phyloP scores from a whole-genome alignment of 2,113 vertebrate genomes.

The Nothobranchius furzeri region DNA sequence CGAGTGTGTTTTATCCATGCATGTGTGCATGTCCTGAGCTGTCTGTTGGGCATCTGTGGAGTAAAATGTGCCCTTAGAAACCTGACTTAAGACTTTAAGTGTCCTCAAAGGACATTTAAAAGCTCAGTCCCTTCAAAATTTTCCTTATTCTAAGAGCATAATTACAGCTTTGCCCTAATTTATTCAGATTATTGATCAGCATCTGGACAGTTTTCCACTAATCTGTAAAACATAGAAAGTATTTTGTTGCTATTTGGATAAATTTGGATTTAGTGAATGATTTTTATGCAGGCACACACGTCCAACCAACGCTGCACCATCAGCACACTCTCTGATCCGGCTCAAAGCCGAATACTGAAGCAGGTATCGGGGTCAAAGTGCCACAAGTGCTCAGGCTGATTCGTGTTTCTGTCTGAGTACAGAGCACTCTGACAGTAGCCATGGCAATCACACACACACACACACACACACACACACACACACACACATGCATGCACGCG shows the following conservation, averaged over 20 bases:
- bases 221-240: too few species aligned
- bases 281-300: background rate
- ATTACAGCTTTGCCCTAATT: too few species aligned
- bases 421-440: slow-evolving; percentile 18
- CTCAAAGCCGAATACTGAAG: slow-evolving; percentile 48
- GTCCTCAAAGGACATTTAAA: slow-evolving; percentile 15
- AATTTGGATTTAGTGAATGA: background rate
- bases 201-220: too few species aligned
- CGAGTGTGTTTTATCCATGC: background rate
- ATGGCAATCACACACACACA: slow-evolving; percentile 2
- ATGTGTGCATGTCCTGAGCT: background rate
- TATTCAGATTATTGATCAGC: too few species aligned
- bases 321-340: slow-evolving; percentile 11
- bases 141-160: too few species aligned
- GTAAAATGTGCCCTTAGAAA: slow-evolving; percentile 5
- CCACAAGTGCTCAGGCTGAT: slow-evolving; percentile 42
- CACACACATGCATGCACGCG: too few species aligned
- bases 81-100: background rate
- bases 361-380: slow-evolving; percentile 42
- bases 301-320: slow-evolving; percentile 5
- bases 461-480: background rate
- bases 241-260: background rate
- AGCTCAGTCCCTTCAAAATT: background rate
- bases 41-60: slow-evolving; percentile 6
- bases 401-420: slow-evolving; percentile 40